Evolutionary conservation across 2,888 invertebrate genomes (phyloP).

Genomic region (Tryphoninae sp.): DNA sequence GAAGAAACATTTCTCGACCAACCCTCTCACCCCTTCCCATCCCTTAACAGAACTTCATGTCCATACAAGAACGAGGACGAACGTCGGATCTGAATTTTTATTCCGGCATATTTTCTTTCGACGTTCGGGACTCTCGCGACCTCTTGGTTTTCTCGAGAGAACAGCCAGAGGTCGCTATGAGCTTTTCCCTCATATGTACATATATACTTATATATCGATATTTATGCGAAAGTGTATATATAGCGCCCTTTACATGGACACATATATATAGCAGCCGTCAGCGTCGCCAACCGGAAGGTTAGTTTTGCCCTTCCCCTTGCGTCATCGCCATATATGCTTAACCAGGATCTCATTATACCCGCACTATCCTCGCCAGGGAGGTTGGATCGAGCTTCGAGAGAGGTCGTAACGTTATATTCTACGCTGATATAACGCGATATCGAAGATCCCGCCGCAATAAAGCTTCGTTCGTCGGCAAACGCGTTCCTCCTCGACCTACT

Average conservation of each 20-base stretch:
- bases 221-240: neutral
- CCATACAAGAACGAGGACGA: conserved; percentile 6
- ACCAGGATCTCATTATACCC: conserved; percentile 64
- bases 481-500: conserved; percentile 51
- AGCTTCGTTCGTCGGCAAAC: neutral
- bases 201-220: neutral
- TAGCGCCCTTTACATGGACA: too few species aligned
- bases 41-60: neutral
- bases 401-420: conserved; percentile 4
- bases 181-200: neutral
- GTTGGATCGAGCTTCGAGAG: neutral
- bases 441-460: neutral
- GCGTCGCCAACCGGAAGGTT: conserved; percentile 10
- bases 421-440: conserved; percentile 15
- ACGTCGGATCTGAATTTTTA: conserved; percentile 35
- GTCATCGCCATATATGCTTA: conserved; percentile 38
- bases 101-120: conserved; percentile 31
- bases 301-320: neutral
- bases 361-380: conserved; percentile 44
- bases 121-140: neutral
- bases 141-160: conserved; percentile 4
- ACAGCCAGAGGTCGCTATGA: conserved; percentile 3
- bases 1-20: conserved; percentile 47
- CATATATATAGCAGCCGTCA: neutral
- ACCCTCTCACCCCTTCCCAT: neutral